A percentile compares a stretch with the other conserved stretches of the same genome.
Conservation (phyloP, 92 coral and sea anemone genomes). For the Phymanthus crucifer region DNA sequence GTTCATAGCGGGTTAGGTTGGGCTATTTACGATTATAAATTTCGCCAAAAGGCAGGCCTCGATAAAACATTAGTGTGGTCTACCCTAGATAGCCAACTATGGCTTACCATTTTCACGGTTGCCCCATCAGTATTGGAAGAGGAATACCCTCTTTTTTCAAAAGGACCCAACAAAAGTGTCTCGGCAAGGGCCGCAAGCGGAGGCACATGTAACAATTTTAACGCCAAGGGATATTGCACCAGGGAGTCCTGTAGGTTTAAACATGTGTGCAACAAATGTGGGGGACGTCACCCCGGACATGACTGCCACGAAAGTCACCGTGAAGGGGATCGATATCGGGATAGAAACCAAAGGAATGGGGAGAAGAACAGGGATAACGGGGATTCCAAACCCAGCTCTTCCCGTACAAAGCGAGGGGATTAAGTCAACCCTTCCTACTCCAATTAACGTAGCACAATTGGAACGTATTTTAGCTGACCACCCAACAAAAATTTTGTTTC, state of each 20-base stretch:
- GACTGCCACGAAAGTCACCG: neutral
- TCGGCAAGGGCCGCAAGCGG: slow-evolving; percentile 45
- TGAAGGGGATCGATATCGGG: neutral
- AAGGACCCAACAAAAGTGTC: slow-evolving; percentile 55
- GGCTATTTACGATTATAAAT: slow-evolving; percentile 49
- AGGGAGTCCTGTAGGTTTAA: slow-evolving; percentile 38
- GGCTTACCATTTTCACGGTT: slow-evolving; percentile 55
- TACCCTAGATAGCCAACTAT: slow-evolving; percentile 39
- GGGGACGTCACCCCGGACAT: slow-evolving; percentile 42
- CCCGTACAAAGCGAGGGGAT: too few species aligned
- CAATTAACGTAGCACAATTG: too few species aligned
- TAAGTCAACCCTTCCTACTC: too few species aligned
- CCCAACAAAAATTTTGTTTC: too few species aligned
- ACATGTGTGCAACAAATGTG: slow-evolving; percentile 39
- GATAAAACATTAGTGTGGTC: slow-evolving; percentile 49
- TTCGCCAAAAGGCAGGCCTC: slow-evolving; percentile 44
- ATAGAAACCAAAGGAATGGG: slow-evolving; percentile 11
- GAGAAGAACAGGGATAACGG: slow-evolving; percentile 15
- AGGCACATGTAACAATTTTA: slow-evolving; percentile 37
- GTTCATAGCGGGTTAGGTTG: too few species aligned
- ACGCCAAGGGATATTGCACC: slow-evolving; percentile 21
- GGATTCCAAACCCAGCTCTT: neutral
- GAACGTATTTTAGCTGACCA: too few species aligned
- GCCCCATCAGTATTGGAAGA: slow-evolving; percentile 30
- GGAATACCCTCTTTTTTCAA: slow-evolving; percentile 53